These are phyloP conservation scores for Synanthedon myopaeformis DNA, from an alignment of 2,888 invertebrate genomes.

Conservation along the genomic window DNA sequence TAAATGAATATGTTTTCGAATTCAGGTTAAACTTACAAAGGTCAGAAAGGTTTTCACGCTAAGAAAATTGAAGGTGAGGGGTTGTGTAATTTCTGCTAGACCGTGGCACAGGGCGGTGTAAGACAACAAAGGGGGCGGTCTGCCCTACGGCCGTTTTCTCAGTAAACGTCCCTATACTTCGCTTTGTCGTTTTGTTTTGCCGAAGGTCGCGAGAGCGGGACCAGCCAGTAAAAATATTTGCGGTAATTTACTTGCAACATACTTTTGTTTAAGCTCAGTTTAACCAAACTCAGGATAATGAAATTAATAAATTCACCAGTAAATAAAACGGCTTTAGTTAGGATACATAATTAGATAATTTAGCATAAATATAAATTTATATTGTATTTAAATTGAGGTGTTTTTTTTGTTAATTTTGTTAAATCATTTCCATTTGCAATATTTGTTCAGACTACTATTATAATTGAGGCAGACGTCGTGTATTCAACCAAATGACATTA, in stretches of 20 bases:
- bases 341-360: too few relatives aligned
- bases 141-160: conserved; percentile 57
- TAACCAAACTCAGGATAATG: not conserved
- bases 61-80: conserved; percentile 25
- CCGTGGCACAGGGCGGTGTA: conserved; percentile 23
- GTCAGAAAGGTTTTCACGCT: conserved; percentile 10
- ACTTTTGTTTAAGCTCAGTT: too few relatives aligned
- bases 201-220: conserved; percentile 44
- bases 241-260: not conserved
- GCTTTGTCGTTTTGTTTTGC: conserved; percentile 49
- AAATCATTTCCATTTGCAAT: too few relatives aligned
- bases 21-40: conserved; percentile 32
- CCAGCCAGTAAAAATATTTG: not conserved
- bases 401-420: too few relatives aligned
- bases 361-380: too few relatives aligned
- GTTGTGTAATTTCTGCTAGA: conserved; percentile 22
- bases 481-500: too few relatives aligned
- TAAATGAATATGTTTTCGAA: conserved; percentile 29
- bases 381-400: too few relatives aligned
- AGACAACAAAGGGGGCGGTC: conserved; percentile 53
- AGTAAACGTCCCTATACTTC: conserved; percentile 49
- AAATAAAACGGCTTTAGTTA: too few relatives aligned
- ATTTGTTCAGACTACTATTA: too few relatives aligned
- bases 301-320: too few relatives aligned
- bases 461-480: too few relatives aligned